These are phyloP conservation scores for Elephas maximus DNA, from an alignment of 2,113 vertebrate genomes.

Conservation along the genomic window DNA sequence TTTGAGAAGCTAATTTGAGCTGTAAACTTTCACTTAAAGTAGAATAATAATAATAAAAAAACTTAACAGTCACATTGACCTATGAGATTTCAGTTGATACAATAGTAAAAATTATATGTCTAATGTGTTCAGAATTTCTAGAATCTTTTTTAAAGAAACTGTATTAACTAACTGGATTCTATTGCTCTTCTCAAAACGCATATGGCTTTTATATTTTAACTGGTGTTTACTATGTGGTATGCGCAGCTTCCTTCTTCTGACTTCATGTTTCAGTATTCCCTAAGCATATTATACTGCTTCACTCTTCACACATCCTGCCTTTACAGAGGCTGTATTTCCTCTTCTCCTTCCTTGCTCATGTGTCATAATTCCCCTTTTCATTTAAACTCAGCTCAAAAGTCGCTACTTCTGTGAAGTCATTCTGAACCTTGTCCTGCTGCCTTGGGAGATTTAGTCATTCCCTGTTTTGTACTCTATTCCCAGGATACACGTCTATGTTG, in stretches of 20 bases:
- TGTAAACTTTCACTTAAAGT: too few species aligned
- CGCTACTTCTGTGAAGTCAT: background rate
- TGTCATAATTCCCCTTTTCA: background rate
- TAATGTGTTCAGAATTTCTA: background rate
- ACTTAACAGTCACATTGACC: background rate
- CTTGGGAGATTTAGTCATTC: background rate
- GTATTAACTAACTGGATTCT: background rate
- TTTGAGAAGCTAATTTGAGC: too few species aligned
- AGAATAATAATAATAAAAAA: background rate
- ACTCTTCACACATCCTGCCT: background rate
- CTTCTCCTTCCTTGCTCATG: background rate
- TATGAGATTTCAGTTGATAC: background rate
- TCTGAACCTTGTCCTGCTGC: background rate
- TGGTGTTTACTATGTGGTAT: background rate
- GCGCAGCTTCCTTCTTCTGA: background rate
- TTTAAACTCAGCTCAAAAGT: conserved; percentile 21
- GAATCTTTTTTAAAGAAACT: conserved; percentile 12
- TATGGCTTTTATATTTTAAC: background rate
- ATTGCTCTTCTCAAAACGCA: background rate
- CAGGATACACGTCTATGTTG: background rate
- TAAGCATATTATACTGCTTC: background rate
- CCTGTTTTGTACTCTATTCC: background rate
- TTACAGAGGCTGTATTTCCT: background rate
- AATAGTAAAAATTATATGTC: background rate
- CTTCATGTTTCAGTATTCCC: background rate